Conservation (phyloP, 2,113 vertebrate genomes). For the Oophaga pumilio region DNA sequence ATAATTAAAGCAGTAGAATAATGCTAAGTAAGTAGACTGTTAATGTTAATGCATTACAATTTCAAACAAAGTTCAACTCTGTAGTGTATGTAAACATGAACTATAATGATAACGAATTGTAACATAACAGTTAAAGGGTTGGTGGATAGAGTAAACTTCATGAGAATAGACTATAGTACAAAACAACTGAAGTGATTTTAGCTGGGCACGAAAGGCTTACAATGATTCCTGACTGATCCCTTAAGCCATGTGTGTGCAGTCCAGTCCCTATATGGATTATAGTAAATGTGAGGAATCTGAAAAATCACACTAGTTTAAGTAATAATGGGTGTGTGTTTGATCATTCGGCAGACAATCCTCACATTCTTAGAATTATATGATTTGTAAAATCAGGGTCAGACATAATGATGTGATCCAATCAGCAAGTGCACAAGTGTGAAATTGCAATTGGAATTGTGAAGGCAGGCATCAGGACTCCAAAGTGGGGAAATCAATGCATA, state of each 20-base stretch:
- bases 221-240: not conserved
- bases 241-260: not conserved
- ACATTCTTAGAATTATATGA: not conserved
- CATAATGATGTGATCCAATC: slow-evolving; percentile 3
- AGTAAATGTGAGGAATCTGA: not conserved
- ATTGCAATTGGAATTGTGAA: not conserved
- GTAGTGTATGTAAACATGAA: too few species aligned
- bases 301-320: not conserved
- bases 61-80: too few species aligned
- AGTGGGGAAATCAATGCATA: slow-evolving; percentile 7
- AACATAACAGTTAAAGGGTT: not conserved
- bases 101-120: not conserved
- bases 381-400: not conserved
- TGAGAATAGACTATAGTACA: not conserved
- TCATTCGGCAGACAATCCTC: not conserved
- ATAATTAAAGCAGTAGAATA: too few species aligned
- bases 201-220: not conserved
- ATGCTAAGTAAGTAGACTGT: too few species aligned
- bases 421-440: not conserved
- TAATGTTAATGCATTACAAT: too few species aligned
- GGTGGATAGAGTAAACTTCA: not conserved
- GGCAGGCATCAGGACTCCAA: not conserved
- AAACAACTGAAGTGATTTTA: not conserved
- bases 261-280: not conserved
- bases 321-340: not conserved